Evolutionary conservation across 2,797 vertebrate genomes (phyloP), one percentile per base, ranked within the genome.

Genomic region (Loriculus beryllinus): DNA sequence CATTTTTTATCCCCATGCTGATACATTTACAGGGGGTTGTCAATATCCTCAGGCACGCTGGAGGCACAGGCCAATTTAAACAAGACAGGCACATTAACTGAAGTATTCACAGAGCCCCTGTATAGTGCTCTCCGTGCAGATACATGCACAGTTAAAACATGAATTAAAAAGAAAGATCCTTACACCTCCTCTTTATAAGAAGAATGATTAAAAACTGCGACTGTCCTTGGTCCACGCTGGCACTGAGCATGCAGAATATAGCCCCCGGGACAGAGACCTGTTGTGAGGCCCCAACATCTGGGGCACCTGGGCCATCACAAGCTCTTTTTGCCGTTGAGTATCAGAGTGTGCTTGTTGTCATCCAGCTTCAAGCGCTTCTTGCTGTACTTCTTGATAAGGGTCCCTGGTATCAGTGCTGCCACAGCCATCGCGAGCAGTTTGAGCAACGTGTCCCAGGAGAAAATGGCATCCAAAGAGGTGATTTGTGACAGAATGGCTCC

Each of bases 401-500:
- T 97, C 15, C 99, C 98, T 12, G 99, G 99, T 75, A 99, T 96
- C 94, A 99, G 97, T 3, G 99, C 98, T 76, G 97, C 94, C 82
- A 98, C 96, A 67, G 99, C 99, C 26, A 99, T 99, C 14, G 97
- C 98, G 82, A 99, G 96, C 94, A 99, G 98, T 96, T 99, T 99
- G 76, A 99, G 94, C 87, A 98, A 95, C 0, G 98, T 98, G 62
- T 96, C 97, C 99, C 99, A 99, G 37, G 99, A 99, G 96, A 99
- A 98, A 83, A 99, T 96, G 84, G 98, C 98, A 77, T 99, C 99
- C 96, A 99, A 97, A 25, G 99, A 99, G 6, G 98, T 98, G 86
- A 99, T 95, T 29, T 99, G 98, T 0, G 99, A 99, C 80, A 99
- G 97, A 97, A 99, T 99, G 90, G 98, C 98, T 40, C 99, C 99